These are phyloP conservation scores for Carlito syrichta DNA, from an alignment of 2,113 vertebrate species.

Conservation along the genomic window DNA sequence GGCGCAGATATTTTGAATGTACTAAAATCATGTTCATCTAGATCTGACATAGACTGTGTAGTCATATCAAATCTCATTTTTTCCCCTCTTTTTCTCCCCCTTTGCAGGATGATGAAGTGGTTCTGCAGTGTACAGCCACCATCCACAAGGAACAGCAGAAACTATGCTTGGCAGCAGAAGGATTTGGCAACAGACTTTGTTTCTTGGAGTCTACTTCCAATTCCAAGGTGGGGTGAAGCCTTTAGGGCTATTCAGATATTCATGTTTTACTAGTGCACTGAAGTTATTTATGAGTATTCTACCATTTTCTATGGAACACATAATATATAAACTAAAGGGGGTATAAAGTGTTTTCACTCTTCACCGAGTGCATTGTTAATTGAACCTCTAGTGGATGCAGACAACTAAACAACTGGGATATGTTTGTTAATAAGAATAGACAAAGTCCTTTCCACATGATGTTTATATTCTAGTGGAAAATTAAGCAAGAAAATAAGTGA, in stretches of 20 bases:
- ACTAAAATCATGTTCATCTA: background rate
- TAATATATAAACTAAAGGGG: background rate
- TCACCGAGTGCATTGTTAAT: background rate
- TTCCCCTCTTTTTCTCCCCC: background rate
- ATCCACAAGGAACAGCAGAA: slow-evolving; percentile 96
- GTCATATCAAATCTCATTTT: background rate
- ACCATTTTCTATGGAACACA: background rate
- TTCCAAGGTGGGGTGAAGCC: slow-evolving; percentile 89
- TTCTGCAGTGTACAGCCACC: slow-evolving; percentile 94
- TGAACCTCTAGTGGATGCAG: background rate
- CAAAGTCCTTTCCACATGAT: background rate
- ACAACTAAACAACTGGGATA: background rate
- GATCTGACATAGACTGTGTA: background rate
- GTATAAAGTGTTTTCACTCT: background rate
- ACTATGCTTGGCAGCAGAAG: slow-evolving; percentile 95
- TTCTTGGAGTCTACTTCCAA: slow-evolving; percentile 98
- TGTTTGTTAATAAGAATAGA: background rate
- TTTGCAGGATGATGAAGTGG: slow-evolving; percentile 94
- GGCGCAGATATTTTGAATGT: background rate
- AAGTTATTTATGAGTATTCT: background rate
- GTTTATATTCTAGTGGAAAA: background rate
- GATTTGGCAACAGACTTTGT: slow-evolving; percentile 97
- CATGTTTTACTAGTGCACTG: background rate
- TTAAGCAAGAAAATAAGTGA: background rate
- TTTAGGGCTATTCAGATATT: background rate